Evolutionary conservation across 2,888 invertebrate species (phyloP), one percentile per base, ranked within the genome.

Genomic region (Hypercompe scribonia): DNA sequence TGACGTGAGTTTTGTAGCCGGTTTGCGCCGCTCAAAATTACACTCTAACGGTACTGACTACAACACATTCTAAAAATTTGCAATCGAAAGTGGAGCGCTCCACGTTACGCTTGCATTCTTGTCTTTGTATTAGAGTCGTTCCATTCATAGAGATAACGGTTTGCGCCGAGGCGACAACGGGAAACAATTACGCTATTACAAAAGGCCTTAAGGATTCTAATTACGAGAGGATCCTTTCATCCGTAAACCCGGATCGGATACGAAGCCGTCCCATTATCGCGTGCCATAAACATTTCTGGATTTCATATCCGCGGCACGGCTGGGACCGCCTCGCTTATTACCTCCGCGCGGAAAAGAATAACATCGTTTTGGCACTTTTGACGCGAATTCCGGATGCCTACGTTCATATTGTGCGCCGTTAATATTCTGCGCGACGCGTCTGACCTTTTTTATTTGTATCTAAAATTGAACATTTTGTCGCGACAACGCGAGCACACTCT

Each of bases 361-460:
- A 95, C 95, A 94, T 93, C 92, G 91, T 93, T 95, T 94, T 91
- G 94, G 93, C 92, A 94, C 95, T 95, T 95, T 93, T 95, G 95
- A 95, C 94, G 94, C 92, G 92, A 90, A 94, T 92, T 92, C 91
- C 95, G 95, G 94, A 95, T 93, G 93, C 93, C 93, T 93, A 90
- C 94, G 94, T 95, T 95, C 94, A 95, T 95, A 95, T 95, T 95
- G 94, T 93, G 91, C 88, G 93, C 94, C 92, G 95, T 95, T 95
- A 95, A 95, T 95, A 95, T 95, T 95, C 95, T 90, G 93, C 85
- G 90, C 94, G 89, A 90, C 90, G 93, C 94, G 94, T 95, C 94
- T 93, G 94, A 94, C 95, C 95, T 95, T 95, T 95, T 95, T 95
- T 95, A 95, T 95, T 95, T 95, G 95, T 95, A 95, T 95, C 95